phyloP scores from a whole-genome alignment of 2,888 invertebrate species.

The Dioctria rufipes region DNA sequence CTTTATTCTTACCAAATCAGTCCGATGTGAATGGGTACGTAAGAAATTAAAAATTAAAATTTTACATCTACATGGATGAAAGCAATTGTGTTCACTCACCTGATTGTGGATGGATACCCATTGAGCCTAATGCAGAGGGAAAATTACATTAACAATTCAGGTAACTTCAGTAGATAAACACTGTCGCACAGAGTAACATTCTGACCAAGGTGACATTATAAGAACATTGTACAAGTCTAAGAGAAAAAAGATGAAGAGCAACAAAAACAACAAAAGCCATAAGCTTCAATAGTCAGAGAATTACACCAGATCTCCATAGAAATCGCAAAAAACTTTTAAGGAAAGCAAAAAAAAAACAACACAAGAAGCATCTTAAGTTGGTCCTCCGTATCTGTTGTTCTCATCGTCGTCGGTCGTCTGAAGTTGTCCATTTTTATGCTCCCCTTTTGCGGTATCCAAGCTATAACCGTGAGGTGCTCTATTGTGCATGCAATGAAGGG shows the following conservation, averaged over 20 bases:
- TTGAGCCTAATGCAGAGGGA: constrained; percentile 38
- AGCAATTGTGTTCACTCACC: constrained; percentile 13
- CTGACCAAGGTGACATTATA: constrained; percentile 32
- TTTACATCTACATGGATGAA: neutral
- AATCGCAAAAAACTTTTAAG: constrained; percentile 28
- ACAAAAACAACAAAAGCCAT: constrained; percentile 15
- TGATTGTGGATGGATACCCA: neutral
- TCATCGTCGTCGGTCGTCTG: constrained; percentile 55
- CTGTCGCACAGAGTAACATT: neutral
- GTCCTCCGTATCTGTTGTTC: constrained; percentile 16
- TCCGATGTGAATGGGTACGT: too few relatives aligned
- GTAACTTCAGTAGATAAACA: neutral
- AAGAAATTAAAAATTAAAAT: neutral
- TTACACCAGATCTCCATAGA: constrained; percentile 11
- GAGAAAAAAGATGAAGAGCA: too few relatives aligned
- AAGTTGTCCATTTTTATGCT: constrained; percentile 52
- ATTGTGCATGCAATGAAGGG: constrained; percentile 64
- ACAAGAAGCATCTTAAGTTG: neutral
- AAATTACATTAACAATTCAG: constrained; percentile 49
- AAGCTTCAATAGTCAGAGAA: constrained; percentile 14
- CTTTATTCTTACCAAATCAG: too few relatives aligned
- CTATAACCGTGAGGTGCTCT: constrained; percentile 58
- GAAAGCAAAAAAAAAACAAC: neutral
- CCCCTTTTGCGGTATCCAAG: constrained; percentile 53
- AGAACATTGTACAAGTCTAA: constrained; percentile 1